These are phyloP conservation scores for Odocoileus virginianus DNA, from an alignment of 2,113 vertebrate genomes.

Conservation along the genomic window DNA sequence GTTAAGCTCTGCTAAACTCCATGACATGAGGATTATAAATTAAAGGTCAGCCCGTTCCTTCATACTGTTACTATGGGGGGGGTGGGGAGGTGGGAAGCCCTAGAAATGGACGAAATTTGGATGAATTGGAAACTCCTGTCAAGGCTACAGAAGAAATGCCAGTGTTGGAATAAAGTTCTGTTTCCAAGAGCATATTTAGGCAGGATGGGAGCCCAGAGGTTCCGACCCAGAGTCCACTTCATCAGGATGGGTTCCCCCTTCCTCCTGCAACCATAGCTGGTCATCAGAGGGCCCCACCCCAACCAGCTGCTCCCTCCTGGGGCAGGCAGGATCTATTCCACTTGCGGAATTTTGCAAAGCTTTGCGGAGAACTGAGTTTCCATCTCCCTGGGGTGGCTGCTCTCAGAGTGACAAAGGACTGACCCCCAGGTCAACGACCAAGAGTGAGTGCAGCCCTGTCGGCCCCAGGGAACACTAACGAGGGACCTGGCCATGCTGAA, in stretches of 20 bases:
- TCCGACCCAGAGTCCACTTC: slow-evolving; percentile 62
- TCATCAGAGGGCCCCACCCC: slow-evolving; percentile 51
- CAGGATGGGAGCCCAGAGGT: slow-evolving; percentile 56
- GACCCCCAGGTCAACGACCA: slow-evolving; percentile 47
- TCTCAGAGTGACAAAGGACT: slow-evolving; percentile 78
- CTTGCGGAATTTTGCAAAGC: slow-evolving; percentile 72
- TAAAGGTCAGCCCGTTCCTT: slow-evolving; percentile 63
- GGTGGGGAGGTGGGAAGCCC: neutral
- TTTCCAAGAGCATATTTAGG: slow-evolving; percentile 62
- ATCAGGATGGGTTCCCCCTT: slow-evolving; percentile 63
- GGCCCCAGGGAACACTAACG: neutral
- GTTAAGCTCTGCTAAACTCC: slow-evolving; percentile 62
- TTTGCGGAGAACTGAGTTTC: slow-evolving; percentile 71
- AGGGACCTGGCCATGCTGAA: neutral
- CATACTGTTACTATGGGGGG: neutral
- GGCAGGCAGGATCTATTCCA: slow-evolving; percentile 64
- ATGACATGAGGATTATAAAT: slow-evolving; percentile 58
- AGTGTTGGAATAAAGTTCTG: slow-evolving; percentile 69
- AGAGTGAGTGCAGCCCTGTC: neutral
- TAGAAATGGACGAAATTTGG: slow-evolving; percentile 68
- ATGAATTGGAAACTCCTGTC: slow-evolving; percentile 50
- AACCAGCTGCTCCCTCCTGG: slow-evolving; percentile 60
- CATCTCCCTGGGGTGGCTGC: slow-evolving; percentile 63
- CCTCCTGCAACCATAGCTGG: slow-evolving; percentile 59
- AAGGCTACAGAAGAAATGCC: slow-evolving; percentile 60